Base-by-base conservation (phyloP, 2,797 vertebrate genomes). In the Pachyuromys duprasi region DNA sequence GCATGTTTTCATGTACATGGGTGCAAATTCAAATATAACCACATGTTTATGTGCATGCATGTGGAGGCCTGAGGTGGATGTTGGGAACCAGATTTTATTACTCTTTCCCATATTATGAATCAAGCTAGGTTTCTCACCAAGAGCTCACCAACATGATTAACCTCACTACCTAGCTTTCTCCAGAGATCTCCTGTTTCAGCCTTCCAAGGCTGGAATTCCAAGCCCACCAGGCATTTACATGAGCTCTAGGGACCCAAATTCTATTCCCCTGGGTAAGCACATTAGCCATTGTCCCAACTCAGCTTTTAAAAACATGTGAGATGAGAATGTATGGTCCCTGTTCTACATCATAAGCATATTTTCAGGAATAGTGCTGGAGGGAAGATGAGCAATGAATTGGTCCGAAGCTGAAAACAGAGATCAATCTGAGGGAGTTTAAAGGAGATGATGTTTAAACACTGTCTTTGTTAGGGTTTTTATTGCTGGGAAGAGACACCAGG, bases 311-410 rank as follows among this genome's bases (percentile, higher is more conserved):
- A 75, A 67, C 78, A 92, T 65, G 83, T 8, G 17, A 83, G 18
- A 83, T 62, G 60, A 90, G 45, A 55, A 94, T 75, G 87, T 80
- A 5, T 90, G 62, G 36, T 67, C 49, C 65, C 4, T 69, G 67
- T 39, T 95, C 39, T 69, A n/a, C 39, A 91, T 53, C 89, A 91
- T 42, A 91, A 89, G 60, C 49, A 8, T 26, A 79, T 33, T 89
- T 86, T 74, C 45, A 86, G 87, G 76, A 93, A 80, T 65, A 62
- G 1, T 72, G 6, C 81, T 79, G 9, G 49, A 36, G 14, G 62
- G 26, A 95, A 6, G 28, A 83, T 24, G 1, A 87, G 28, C 24
- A 69, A 12, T 75, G 45, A 92, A 87, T 83, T 28, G 24, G n/a
- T 18, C 39, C 89, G 26, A 45, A 67, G 79, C 62, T 89, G 5